Evolutionary conservation across 2,113 vertebrate genomes (phyloP), one percentile per base, ranked within the genome.

Genomic region (Pyxicephalus adspersus): DNA sequence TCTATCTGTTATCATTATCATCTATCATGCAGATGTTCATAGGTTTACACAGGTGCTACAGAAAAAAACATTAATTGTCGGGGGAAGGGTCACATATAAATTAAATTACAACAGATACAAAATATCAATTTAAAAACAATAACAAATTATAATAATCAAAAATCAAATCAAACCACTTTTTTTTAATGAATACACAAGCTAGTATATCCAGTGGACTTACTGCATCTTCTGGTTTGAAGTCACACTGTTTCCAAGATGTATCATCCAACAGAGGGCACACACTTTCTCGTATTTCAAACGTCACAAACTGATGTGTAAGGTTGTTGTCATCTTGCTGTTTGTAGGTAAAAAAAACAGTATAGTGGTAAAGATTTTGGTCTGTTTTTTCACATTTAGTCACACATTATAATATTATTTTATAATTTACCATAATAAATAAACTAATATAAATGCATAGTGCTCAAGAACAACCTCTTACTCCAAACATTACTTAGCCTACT

Each of bases 221-320:
- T 20, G 50, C 45, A 20, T 50, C 68, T 26, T 23, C 25, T 19
- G 3, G 13, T 18, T 75, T 75, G 31, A 66, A 82, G 51, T 64
- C 70, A 66, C 80, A 82, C 28, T 31, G 25, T 66, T 82, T 29
- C 80, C 80, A 82, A 23, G 28, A 2, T 57, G 58, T 66, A 11
- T 63, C 70, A 75, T 15, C 58, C 28, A 58, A 66, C 13, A 75
- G 61, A n/a, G 11, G 22, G 50, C 80, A 82, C 28, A 64, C 25
- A 45, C 70, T 63, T 75, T 82, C 80, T 16, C 29, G 29, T 26
- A 82, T 75, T 11, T 73, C 23, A 26, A 66, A 82, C 3, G 0
- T 75, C 51, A 82, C 31, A 34, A 82, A 82, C 34, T 64, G 13
- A 55, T 66, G n/a, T 17, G n/a, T 31, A 11, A 63, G 5, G 23